Evolutionary conservation across 2,797 vertebrate species (phyloP).

Genomic region (Sebastes vulpes): DNA sequence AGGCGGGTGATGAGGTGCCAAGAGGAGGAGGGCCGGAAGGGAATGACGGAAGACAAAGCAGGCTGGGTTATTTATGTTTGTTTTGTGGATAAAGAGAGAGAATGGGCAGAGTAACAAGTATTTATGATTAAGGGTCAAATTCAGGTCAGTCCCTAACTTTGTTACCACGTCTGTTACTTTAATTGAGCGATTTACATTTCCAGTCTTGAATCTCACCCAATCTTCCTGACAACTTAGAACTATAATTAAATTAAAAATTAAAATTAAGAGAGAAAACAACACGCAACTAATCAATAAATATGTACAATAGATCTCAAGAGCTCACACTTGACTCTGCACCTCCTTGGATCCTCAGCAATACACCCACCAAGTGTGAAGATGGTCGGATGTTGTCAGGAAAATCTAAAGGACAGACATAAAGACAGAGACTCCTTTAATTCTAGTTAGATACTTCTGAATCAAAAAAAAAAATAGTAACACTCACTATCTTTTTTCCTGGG

Average conservation of each 20-base stretch:
- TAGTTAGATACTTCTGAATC: no score
- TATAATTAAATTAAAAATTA: no score
- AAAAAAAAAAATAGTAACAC: no score
- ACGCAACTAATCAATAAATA: background rate
- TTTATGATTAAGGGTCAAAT: background rate
- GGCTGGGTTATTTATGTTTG: conserved; percentile 8
- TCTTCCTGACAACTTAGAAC: background rate
- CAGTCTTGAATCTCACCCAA: background rate
- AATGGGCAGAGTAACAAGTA: background rate
- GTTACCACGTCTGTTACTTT: background rate
- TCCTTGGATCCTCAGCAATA: no score
- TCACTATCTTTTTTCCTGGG: no score
- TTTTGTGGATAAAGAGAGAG: conserved; percentile 1
- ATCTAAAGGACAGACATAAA: no score
- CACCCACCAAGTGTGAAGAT: no score
- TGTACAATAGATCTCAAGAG: no score
- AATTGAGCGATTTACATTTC: background rate
- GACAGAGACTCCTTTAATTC: no score
- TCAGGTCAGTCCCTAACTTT: background rate
- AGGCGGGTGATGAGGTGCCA: conserved; percentile 26
- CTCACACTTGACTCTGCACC: no score
- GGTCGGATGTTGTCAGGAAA: no score
- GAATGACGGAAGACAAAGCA: conserved; percentile 18
- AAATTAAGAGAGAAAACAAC: background rate
- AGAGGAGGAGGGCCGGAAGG: conserved; percentile 35